Percentiles rank a stretch among this genome's conserved stretches.
phyloP scores from a whole-genome alignment of 1,140 invertebrate species.

The Eumaeus atala region DNA sequence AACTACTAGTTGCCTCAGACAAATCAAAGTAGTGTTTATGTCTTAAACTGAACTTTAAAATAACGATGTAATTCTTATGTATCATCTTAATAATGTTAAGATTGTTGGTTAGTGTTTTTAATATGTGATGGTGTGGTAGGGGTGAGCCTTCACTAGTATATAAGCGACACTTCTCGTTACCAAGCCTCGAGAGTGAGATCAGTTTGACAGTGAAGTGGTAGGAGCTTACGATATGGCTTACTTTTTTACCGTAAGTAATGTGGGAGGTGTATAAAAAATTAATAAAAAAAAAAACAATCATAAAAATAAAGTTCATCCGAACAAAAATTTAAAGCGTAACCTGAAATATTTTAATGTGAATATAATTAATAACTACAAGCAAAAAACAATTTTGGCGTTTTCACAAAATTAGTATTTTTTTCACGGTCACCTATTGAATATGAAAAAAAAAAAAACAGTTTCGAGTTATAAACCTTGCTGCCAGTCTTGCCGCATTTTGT shows the following conservation, averaged over 20 bases:
- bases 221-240: constrained; percentile 49
- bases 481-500: no score
- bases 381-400: no score
- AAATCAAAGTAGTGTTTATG: no score
- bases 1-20: no score
- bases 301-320: background rate
- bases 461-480: no score
- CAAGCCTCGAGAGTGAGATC: constrained; percentile 23
- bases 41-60: no score
- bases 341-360: no score
- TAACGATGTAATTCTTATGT: background rate
- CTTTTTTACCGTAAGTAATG: constrained; percentile 51
- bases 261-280: constrained; percentile 1
- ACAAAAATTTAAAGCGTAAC: constrained; percentile 2
- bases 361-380: no score
- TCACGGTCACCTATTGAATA: no score
- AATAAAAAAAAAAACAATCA: constrained; percentile 2
- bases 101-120: constrained; percentile 18
- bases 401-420: no score
- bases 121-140: constrained; percentile 30
- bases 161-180: constrained; percentile 30
- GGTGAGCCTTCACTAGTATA: constrained; percentile 64
- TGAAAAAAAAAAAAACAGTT: no score
- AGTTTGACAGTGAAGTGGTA: constrained; percentile 23
- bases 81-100: constrained; percentile 10